Conservation (phyloP, 2,113 vertebrate species). For the Bos taurus region ARS-UCD2.0 NC_037336.1:71184001-71184500, state of each 20-base stretch:
- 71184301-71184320: background rate
- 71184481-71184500: background rate
- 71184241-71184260: background rate
- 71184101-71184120: slow-evolving; percentile 41
- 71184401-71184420: rapidly evolving
- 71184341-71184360: background rate
- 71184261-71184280: background rate
- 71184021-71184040: slow-evolving; percentile 62
- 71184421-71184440: background rate
- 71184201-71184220: background rate
- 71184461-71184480: background rate
- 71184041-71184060: slow-evolving; percentile 56
- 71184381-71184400: background rate
- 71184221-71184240: background rate
- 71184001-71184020: slow-evolving; percentile 60
- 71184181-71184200: background rate
- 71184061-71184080: slow-evolving; percentile 58
- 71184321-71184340: background rate
- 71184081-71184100: slow-evolving; percentile 36
- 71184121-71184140: slow-evolving; percentile 41
- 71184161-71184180: background rate
- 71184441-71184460: background rate
- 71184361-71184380: background rate
- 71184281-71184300: background rate
- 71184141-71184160: background rate